Evolutionary conservation across 2,113 vertebrate genomes (phyloP).

Genomic region (Sarotherodon lohbergeri): DNA sequence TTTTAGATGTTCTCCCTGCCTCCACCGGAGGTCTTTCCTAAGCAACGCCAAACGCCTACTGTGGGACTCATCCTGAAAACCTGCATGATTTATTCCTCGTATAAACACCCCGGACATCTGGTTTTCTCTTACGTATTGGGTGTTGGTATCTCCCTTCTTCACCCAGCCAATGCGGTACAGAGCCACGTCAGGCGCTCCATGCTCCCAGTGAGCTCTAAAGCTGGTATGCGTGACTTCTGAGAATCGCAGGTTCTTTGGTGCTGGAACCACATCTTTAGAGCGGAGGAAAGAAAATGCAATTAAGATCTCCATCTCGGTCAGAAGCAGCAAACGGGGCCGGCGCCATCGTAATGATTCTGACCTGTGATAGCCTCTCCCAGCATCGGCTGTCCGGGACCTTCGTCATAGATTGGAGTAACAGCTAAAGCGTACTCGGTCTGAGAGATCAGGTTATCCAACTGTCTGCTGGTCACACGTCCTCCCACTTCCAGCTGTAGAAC

Average conservation of each 20-base stretch:
- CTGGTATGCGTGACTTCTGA: constrained; percentile 82
- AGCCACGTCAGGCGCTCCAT: constrained; percentile 91
- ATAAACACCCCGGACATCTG: neutral
- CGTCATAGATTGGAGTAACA: constrained; percentile 85
- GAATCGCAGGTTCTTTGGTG: constrained; percentile 85
- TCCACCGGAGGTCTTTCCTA: neutral
- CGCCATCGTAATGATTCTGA: constrained; percentile 51
- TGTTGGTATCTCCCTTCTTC: constrained; percentile 72
- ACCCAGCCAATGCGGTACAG: constrained; percentile 89
- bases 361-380: constrained; percentile 81
- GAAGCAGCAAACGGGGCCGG: neutral
- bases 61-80: neutral
- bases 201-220: constrained; percentile 90
- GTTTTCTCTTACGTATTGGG: constrained; percentile 62
- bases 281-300: neutral
- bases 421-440: constrained; percentile 83
- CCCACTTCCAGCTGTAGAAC: constrained; percentile 82
- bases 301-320: neutral
- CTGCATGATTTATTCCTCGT: neutral
- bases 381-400: constrained; percentile 75
- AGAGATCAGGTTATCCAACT: constrained; percentile 82
- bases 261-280: constrained; percentile 79
- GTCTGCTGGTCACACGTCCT: constrained; percentile 72
- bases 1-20: constrained; percentile 19
- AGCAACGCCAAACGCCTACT: neutral